Conservation (phyloP, 1,140 invertebrate genomes). For the Schlechtendalia chinensis region DNA sequence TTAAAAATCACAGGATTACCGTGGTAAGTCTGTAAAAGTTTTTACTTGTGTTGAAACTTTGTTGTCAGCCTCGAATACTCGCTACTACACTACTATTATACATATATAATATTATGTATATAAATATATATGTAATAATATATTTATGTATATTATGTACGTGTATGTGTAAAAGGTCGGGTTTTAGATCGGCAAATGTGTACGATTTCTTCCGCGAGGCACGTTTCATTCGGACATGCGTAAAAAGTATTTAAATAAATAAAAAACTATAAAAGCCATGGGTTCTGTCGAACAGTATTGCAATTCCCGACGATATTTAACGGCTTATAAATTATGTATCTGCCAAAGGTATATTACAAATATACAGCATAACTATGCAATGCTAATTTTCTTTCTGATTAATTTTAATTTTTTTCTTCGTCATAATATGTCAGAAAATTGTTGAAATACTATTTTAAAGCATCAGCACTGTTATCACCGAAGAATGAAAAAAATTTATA, state of each 20-base stretch:
- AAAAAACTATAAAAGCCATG: not conserved
- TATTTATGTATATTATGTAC: too few species aligned
- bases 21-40: constrained; percentile 17
- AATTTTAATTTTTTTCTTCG: too few species aligned
- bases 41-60: constrained; percentile 31
- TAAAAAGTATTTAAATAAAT: not conserved
- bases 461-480: too few species aligned
- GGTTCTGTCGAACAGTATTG: not conserved
- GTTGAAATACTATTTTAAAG: too few species aligned
- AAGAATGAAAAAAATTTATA: too few species aligned
- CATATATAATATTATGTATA: not conserved
- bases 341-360: too few species aligned
- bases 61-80: not conserved
- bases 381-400: too few species aligned
- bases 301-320: not conserved
- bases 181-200: not conserved
- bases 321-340: not conserved
- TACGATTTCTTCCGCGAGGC: not conserved
- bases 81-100: not conserved
- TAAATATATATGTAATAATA: not conserved
- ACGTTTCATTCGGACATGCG: not conserved
- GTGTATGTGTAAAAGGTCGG: not conserved
- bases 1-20: constrained; percentile 28
- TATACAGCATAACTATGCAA: too few species aligned
- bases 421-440: too few species aligned